Percentiles rank a stretch among this genome's conserved stretches.
Evolutionary conservation across 2,888 invertebrate species (phyloP).

Genomic region (Dendrolimus pini): DNA sequence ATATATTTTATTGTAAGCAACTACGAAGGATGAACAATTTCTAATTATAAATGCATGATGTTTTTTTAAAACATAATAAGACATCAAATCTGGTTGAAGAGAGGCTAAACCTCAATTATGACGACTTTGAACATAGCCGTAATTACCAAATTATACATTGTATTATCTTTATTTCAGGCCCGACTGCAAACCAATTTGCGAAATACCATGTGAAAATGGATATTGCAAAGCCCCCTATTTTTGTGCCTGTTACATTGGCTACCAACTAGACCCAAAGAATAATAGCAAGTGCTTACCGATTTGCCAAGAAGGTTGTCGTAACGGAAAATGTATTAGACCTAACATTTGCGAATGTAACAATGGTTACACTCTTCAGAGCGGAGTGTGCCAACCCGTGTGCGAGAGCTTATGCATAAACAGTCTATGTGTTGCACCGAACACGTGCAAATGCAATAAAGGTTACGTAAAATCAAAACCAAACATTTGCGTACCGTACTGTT

Average conservation of each 20-base stretch:
- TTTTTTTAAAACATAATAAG: too few relatives aligned
- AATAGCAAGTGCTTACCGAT: slow-evolving; percentile 27
- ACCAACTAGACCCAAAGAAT: slow-evolving; percentile 2
- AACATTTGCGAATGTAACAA: not conserved
- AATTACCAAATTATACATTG: too few relatives aligned
- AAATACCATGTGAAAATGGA: not conserved
- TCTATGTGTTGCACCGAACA: slow-evolving; percentile 10
- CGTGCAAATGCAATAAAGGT: slow-evolving; percentile 7
- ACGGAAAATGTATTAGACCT: slow-evolving; percentile 26
- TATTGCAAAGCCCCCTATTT: slow-evolving; percentile 1
- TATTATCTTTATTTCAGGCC: not conserved
- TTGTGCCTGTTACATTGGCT: not conserved
- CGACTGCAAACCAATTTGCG: not conserved
- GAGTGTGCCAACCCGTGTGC: slow-evolving; percentile 13
- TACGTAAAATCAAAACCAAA: not conserved
- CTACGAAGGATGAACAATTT: too few relatives aligned
- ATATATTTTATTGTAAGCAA: too few relatives aligned
- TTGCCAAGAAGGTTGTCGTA: slow-evolving; percentile 31
- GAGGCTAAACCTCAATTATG: too few relatives aligned
- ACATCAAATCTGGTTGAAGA: too few relatives aligned
- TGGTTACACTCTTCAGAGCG: not conserved
- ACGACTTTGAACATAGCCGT: too few relatives aligned
- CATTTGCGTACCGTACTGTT: slow-evolving; percentile 1
- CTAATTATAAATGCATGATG: too few relatives aligned
- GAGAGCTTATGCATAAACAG: slow-evolving; percentile 5